These are phyloP conservation scores for Ambastaia sidthimunki DNA, from an alignment of 2,797 vertebrate species.

Conservation along the genomic window DNA sequence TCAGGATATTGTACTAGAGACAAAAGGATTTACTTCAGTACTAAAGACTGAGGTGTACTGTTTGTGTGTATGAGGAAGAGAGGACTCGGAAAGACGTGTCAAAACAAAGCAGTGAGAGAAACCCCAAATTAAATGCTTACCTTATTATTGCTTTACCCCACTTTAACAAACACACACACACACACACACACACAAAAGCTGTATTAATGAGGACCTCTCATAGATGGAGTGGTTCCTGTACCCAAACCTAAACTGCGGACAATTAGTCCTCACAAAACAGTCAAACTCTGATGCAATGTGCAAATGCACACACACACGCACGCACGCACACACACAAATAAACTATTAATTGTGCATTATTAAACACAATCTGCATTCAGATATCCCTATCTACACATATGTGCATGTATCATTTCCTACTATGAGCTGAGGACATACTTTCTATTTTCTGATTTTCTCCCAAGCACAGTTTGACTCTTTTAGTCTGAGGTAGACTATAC, in stretches of 20 bases:
- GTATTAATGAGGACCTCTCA: no score
- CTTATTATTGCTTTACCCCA: no score
- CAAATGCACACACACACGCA: no score
- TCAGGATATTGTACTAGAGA: slow-evolving; percentile 34
- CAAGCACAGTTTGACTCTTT: slow-evolving; percentile 23
- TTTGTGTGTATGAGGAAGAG: slow-evolving; percentile 9
- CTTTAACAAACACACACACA: no score
- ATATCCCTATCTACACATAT: background rate
- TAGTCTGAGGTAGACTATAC: slow-evolving; percentile 22
- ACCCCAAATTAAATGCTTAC: slow-evolving; percentile 12
- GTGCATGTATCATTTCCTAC: background rate
- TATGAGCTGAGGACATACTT: slow-evolving; percentile 3
- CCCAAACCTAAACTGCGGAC: no score
- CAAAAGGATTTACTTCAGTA: slow-evolving; percentile 33
- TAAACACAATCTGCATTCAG: no score
- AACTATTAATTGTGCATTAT: no score
- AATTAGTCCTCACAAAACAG: no score
- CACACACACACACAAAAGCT: no score
- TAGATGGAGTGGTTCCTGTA: no score
- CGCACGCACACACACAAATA: no score
- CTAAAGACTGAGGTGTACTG: slow-evolving; percentile 17
- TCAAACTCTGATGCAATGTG: no score
- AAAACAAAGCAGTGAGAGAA: slow-evolving; percentile 39
- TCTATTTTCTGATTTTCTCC: slow-evolving; percentile 16
- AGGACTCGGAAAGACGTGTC: slow-evolving; percentile 19